Evolutionary conservation across 2,797 vertebrate genomes (phyloP).

Genomic region (Sparidentex hasta): DNA sequence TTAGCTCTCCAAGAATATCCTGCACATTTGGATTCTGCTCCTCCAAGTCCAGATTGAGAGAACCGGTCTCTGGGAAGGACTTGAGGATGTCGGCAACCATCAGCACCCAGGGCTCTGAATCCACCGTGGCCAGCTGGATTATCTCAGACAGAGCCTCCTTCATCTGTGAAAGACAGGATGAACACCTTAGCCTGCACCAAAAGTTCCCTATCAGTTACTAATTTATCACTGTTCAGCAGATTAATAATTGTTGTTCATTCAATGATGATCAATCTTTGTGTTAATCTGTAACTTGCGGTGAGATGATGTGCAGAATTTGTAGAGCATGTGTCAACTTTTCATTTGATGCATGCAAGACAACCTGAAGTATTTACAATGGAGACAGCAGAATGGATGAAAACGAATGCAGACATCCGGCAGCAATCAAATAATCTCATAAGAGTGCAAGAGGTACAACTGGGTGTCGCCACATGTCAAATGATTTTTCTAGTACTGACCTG

Average conservation of each 20-base stretch:
- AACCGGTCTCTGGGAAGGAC: slow-evolving; percentile 97
- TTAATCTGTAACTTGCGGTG: too few relatives aligned
- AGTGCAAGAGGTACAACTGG: not conserved
- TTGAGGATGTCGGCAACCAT: slow-evolving; percentile 99
- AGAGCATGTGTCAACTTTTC: too few relatives aligned
- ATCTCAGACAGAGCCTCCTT: slow-evolving; percentile 96
- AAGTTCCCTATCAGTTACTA: too few relatives aligned
- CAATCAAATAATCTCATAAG: too few relatives aligned
- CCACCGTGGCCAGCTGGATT: slow-evolving; percentile 96
- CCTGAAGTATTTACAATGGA: too few relatives aligned
- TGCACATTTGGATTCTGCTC: slow-evolving; percentile 99
- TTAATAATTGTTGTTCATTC: too few relatives aligned
- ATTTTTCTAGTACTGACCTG: not conserved
- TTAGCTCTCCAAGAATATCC: slow-evolving; percentile 96
- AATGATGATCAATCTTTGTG: too few relatives aligned
- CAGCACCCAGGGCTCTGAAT: slow-evolving; percentile 98
- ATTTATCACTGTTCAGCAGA: not conserved
- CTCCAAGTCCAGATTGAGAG: slow-evolving; percentile 96
- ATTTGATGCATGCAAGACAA: too few relatives aligned
- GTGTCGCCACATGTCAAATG: not conserved
- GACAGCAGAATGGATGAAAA: too few relatives aligned
- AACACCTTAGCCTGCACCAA: not conserved
- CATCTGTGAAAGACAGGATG: slow-evolving; percentile 87
- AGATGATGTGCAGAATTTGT: too few relatives aligned
- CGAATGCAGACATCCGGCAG: too few relatives aligned